phyloP scores from a whole-genome alignment of 2,797 vertebrate species.

The Halcyon chelicuti region DNA sequence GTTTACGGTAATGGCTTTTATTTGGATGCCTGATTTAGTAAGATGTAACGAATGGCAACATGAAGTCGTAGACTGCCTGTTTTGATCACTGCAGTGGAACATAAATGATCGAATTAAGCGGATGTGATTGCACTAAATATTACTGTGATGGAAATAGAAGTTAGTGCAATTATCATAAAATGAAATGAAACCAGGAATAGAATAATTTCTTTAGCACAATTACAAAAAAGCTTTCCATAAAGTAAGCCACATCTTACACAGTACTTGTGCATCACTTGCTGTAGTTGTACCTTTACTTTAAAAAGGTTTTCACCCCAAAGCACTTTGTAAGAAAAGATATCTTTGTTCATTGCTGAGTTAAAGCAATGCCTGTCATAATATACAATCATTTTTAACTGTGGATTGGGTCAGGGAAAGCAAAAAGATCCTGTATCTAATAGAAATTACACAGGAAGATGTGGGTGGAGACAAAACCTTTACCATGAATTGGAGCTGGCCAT shows the following conservation, averaged over 20 bases:
- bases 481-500: not conserved
- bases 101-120: slow-evolving; percentile 30
- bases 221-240: not conserved
- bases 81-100: slow-evolving; percentile 16
- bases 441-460: not conserved
- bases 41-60: not conserved
- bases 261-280: not conserved
- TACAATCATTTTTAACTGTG: not conserved
- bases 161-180: not conserved
- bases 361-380: not conserved
- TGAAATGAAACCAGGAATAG: not conserved
- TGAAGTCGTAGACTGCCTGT: not conserved
- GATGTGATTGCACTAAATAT: slow-evolving; percentile 4
- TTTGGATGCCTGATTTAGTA: not conserved
- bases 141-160: not conserved
- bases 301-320: not conserved
- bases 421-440: not conserved
- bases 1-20: not conserved
- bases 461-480: not conserved
- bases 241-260: not conserved
- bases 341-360: not conserved
- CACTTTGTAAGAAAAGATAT: not conserved
- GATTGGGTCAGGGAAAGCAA: not conserved
- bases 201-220: not conserved
- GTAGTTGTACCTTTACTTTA: not conserved